Percentiles rank a stretch among this genome's conserved stretches.
Conservation (phyloP, 2,888 invertebrate genomes). For the Erebia epiphron region DNA sequence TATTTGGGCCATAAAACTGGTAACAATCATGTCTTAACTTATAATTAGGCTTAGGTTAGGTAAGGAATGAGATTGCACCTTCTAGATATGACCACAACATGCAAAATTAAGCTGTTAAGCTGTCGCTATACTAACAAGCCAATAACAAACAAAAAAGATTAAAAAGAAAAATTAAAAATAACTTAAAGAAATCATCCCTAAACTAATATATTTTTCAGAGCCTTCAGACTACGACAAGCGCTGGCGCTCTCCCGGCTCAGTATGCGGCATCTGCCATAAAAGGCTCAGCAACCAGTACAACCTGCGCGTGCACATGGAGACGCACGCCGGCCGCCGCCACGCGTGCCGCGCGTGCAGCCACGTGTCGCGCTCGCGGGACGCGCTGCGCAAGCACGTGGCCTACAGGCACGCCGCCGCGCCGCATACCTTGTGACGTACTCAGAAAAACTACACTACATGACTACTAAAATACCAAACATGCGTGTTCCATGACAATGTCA, state of each 20-base stretch:
- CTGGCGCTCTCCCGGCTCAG: conserved; percentile 74
- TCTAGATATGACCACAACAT: no score
- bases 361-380: conserved; percentile 93
- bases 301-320: conserved; percentile 94
- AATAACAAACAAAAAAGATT: no score
- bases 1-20: no score
- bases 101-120: no score
- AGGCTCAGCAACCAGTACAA: conserved; percentile 96
- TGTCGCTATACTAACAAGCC: no score
- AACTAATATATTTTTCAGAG: conserved; percentile 48
- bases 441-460: neutral
- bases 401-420: conserved; percentile 87
- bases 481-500: no score
- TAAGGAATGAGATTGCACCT: no score
- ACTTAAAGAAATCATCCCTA: neutral
- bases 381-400: conserved; percentile 93
- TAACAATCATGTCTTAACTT: no score
- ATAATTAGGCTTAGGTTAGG: no score
- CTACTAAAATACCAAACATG: neutral
- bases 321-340: conserved; percentile 93
- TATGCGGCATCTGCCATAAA: conserved; percentile 93
- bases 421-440: conserved; percentile 2
- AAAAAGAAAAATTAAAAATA: no score
- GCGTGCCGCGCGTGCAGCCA: conserved; percentile 94
- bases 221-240: conserved; percentile 62